Base-by-base conservation (phyloP, 2,888 invertebrate genomes). In the Hyposoter dolosus region DNA sequence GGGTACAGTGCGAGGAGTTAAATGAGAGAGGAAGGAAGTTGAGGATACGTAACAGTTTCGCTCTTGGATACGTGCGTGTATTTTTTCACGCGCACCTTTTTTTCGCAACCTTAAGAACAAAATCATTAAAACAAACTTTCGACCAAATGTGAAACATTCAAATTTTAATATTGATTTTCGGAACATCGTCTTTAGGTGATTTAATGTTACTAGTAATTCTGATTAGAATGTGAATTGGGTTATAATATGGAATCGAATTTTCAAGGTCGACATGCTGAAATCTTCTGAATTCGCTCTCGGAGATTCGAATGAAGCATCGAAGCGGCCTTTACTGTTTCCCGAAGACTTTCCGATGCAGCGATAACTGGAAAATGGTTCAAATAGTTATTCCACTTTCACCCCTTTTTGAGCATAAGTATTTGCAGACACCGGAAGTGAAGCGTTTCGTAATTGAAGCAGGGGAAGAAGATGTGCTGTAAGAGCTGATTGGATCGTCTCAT, bases 31-130 rank as follows among this genome's bases (percentile, higher is more conserved):
- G 74, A 74, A 66, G 81, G 77, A 77, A 77, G 74, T 74, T 60
- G 74, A 76, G 76, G 72, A 83, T 76, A 85, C 74, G 63, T 75
- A 79, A 82, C 75, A 71, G 68, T 80, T 82, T 79, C 81, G 45
- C 23, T 77, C 69, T 76, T 66, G 74, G 78, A 69, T 72, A 50
- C 40, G 19, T 53, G 19, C 10, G 28, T 35, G 75, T n/a, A 63
- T 74, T 63, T 85, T 19, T 69, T 74, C 69, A 56, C 40, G 47
- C 32, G 53, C 35, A 32, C 69, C 63, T 63, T 35, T 82, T 75
- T 56, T 76, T n/a, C 17, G 56, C 28, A 66, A 81, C 72, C 80
- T 86, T 80, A 68, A 77, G 76, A 72, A 72, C 60, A 68, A 53
- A 68, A 82, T 74, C 78, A 23, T 45, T 28, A 74, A 82, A 85